A percentile compares a stretch with the other conserved stretches of the same genome.
These are phyloP conservation scores for Pelmatolapia mariae DNA, from an alignment of 2,113 vertebrate species.

Conservation along the genomic window DNA sequence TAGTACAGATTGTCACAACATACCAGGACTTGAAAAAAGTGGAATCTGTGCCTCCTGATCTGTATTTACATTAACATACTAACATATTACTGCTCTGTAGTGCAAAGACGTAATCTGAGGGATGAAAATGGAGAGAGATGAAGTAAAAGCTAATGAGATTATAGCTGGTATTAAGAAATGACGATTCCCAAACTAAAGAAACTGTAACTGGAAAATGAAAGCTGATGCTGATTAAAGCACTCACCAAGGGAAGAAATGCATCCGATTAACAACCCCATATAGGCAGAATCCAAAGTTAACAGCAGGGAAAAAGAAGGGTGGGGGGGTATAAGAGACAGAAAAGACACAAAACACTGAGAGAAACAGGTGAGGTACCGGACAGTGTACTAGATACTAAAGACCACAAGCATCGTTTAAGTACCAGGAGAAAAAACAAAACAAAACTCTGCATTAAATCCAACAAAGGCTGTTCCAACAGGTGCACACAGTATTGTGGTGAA, in stretches of 20 bases:
- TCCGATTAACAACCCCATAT: slow-evolving; percentile 60
- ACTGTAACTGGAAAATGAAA: not conserved
- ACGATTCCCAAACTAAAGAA: not conserved
- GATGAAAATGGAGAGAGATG: not conserved
- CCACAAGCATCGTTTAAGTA: not conserved
- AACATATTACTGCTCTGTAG: not conserved
- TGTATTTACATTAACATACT: not conserved
- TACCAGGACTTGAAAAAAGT: not conserved
- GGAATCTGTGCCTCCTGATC: rapidly evolving
- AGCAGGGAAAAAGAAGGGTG: not conserved
- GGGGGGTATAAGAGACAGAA: slow-evolving; percentile 31
- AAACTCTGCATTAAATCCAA: not conserved
- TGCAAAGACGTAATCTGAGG: not conserved
- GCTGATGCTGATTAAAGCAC: slow-evolving; percentile 8
- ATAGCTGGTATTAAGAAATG: not conserved
- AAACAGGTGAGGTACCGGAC: not conserved
- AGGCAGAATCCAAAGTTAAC: slow-evolving; percentile 67
- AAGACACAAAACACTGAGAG: not conserved
- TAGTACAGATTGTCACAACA: not conserved
- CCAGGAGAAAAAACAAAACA: not conserved
- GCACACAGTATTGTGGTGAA: not conserved
- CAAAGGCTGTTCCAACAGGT: not conserved
- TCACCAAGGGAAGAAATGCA: slow-evolving; percentile 47
- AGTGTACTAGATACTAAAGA: not conserved
- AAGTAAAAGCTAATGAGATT: not conserved